A percentile compares a stretch with the other conserved stretches of the same genome.
phyloP scores from a whole-genome alignment of 37 sponge, comb jelly and placozoan genomes.

The Axinella damicornis region DNA sequence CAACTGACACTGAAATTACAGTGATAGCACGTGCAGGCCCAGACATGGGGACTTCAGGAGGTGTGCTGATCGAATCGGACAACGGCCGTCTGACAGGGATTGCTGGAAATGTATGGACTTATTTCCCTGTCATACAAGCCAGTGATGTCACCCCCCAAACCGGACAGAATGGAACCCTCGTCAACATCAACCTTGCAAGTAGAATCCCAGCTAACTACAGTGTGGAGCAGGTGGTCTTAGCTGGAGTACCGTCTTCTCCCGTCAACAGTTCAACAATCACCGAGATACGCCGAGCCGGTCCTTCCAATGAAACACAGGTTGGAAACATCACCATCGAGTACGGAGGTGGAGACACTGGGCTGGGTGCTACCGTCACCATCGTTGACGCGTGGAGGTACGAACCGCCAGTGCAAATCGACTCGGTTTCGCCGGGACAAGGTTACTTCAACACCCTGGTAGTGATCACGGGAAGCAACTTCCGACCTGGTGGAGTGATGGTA shows the following conservation, averaged over 20 bases:
- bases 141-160: constrained; percentile 43
- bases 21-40: constrained; percentile 36
- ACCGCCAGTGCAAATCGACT: constrained; percentile 2
- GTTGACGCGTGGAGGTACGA: constrained; percentile 39
- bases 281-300: constrained; percentile 30
- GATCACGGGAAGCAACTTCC: constrained; percentile 36
- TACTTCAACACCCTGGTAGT: constrained; percentile 53
- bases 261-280: neutral
- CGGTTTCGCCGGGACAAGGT: constrained; percentile 16
- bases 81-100: constrained; percentile 27
- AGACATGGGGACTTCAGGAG: constrained; percentile 1
- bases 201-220: neutral
- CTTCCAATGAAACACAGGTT: neutral
- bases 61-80: constrained; percentile 26
- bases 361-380: constrained; percentile 21
- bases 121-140: constrained; percentile 33
- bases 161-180: constrained; percentile 75
- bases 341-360: neutral
- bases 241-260: constrained; percentile 9
- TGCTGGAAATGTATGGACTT: constrained; percentile 66
- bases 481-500: constrained; percentile 19
- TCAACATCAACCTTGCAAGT: constrained; percentile 38
- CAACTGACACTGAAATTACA: constrained; percentile 9
- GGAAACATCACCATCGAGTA: constrained; percentile 32
- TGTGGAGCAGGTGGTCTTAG: constrained; percentile 20